Evolutionary conservation across 2,113 vertebrate genomes (phyloP).

Genomic region (Hemibagrus wyckioides): DNA sequence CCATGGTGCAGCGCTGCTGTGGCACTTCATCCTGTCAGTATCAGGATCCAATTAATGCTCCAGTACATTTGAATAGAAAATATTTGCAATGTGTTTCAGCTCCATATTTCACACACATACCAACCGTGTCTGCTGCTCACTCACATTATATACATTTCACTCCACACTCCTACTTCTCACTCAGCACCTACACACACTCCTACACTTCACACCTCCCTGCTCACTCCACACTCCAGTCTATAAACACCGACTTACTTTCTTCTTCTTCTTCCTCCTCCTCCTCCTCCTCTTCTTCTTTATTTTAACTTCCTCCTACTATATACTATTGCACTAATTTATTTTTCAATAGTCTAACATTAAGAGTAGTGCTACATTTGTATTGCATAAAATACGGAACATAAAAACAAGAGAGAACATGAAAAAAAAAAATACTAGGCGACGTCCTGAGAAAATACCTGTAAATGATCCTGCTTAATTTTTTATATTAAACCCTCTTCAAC

Average conservation of each 20-base stretch:
- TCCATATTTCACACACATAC: not conserved
- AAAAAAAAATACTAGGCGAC: not conserved
- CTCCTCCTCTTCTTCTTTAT: not conserved
- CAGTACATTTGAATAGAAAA: not conserved
- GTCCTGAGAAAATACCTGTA: no score
- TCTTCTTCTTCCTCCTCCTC: not conserved
- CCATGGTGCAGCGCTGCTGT: not conserved
- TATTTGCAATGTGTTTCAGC: not conserved
- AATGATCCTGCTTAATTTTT: no score
- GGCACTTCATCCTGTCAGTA: not conserved
- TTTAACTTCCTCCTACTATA: not conserved
- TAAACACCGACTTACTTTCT: not conserved
- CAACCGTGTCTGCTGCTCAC: not conserved
- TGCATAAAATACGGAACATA: not conserved
- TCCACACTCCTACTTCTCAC: not conserved
- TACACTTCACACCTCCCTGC: not conserved
- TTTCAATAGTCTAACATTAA: not conserved
- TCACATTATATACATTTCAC: not conserved
- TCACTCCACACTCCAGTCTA: not conserved
- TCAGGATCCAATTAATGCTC: not conserved
- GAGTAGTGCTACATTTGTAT: not conserved
- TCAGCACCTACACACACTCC: slow-evolving; percentile 4
- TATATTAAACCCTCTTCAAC: not conserved
- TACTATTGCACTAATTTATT: not conserved
- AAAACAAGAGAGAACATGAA: not conserved